These are phyloP conservation scores for Rhagium mordax DNA, from an alignment of 2,888 invertebrate genomes.

Conservation along the genomic window DNA sequence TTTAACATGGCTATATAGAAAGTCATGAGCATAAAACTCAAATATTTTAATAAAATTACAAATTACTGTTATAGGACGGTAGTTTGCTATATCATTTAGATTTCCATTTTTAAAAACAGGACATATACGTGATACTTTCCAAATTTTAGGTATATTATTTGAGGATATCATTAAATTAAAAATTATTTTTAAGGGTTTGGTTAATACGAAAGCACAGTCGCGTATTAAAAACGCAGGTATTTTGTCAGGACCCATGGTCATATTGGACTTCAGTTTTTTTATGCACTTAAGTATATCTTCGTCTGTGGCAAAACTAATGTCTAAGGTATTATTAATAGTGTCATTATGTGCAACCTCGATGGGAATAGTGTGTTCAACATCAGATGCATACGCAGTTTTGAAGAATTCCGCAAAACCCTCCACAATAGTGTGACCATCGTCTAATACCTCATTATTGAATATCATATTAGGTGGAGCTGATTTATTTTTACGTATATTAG, in stretches of 20 bases:
- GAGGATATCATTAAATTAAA: not conserved
- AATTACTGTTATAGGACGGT: not conserved
- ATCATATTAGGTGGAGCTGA: too few species aligned
- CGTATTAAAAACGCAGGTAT: not conserved
- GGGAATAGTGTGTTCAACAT: too few species aligned
- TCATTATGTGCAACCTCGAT: too few species aligned
- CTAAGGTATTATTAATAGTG: too few species aligned
- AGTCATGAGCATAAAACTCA: not conserved
- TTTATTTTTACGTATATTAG: too few species aligned
- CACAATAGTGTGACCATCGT: too few species aligned
- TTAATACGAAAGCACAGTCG: not conserved
- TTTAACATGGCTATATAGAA: not conserved
- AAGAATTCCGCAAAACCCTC: too few species aligned
- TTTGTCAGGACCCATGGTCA: not conserved
- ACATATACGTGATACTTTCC: not conserved
- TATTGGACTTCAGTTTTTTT: not conserved
- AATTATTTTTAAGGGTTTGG: not conserved
- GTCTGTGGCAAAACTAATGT: too few species aligned
- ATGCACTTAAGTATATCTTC: too few species aligned
- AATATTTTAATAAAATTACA: not conserved
- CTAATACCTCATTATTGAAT: too few species aligned
- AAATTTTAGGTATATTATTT: not conserved
- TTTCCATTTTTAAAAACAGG: conserved; percentile 7
- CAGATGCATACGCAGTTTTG: too few species aligned
- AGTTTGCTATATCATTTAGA: not conserved